Evolutionary conservation across 2,888 invertebrate species (phyloP).

Genomic region (Agriopis aurantiaria): DNA sequence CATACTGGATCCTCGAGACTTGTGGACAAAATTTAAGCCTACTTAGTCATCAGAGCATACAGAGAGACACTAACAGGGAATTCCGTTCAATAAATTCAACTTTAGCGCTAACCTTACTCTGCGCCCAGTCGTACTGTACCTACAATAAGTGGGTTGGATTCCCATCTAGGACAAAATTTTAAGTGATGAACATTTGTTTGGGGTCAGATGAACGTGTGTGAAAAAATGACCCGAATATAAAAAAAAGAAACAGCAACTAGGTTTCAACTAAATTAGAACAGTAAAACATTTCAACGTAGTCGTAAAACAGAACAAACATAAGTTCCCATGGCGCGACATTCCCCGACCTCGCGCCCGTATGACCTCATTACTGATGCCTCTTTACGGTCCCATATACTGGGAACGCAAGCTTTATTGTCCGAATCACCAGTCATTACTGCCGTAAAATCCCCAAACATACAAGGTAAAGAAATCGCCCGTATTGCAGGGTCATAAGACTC

Average conservation of each 20-base stretch:
- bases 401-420: constrained; percentile 51
- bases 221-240: too few relatives aligned
- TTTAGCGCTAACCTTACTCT: too few relatives aligned
- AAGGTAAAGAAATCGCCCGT: constrained; percentile 28
- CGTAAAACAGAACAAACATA: constrained; percentile 17
- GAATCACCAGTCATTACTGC: constrained; percentile 52
- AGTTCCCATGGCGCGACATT: constrained; percentile 31
- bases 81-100: too few relatives aligned
- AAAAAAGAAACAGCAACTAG: too few relatives aligned
- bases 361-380: constrained; percentile 40
- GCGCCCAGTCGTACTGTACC: background rate
- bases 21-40: too few relatives aligned
- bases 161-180: too few relatives aligned
- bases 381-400: constrained; percentile 41
- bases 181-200: too few relatives aligned
- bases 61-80: too few relatives aligned
- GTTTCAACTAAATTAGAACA: constrained; percentile 2
- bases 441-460: constrained; percentile 37
- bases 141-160: too few relatives aligned
- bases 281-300: constrained; percentile 20
- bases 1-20: too few relatives aligned
- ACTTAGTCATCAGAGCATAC: too few relatives aligned
- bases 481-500: constrained; percentile 26
- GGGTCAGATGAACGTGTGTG: too few relatives aligned
- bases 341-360: constrained; percentile 31